A percentile compares a stretch with the other conserved stretches of the same genome.
These are phyloP conservation scores for human (Homo sapiens) DNA, from an alignment of 2,113 vertebrate species.

Conservation along the genomic window DNA sequence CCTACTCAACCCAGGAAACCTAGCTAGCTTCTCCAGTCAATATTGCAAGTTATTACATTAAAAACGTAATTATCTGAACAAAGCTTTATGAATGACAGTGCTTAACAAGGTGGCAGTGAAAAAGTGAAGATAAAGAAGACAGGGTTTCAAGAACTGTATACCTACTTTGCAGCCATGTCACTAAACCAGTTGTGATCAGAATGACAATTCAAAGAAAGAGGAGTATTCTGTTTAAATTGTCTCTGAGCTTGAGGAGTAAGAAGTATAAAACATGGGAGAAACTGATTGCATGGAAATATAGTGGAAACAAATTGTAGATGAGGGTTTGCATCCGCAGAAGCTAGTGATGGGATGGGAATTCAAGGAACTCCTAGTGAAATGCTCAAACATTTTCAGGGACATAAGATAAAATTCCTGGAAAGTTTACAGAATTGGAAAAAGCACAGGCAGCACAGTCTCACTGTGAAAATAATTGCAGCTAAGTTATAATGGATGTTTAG, in stretches of 20 bases:
- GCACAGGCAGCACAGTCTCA: rapidly evolving
- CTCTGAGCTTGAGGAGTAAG: rapidly evolving
- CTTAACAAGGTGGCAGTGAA: neutral
- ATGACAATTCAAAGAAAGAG: neutral
- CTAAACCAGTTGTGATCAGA: no score
- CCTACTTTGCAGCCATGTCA: rapidly evolving
- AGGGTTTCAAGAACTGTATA: neutral
- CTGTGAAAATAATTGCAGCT: no score
- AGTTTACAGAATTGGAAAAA: rapidly evolving
- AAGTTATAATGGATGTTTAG: rapidly evolving
- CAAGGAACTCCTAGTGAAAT: rapidly evolving
- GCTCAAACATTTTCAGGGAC: neutral
- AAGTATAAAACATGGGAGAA: rapidly evolving
- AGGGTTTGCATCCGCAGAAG: rapidly evolving
- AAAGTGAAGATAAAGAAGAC: neutral
- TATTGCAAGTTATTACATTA: neutral
- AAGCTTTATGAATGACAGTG: neutral
- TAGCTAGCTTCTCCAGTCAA: no score
- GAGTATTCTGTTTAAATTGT: rapidly evolving
- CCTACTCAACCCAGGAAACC: no score
- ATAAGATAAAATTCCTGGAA: no score
- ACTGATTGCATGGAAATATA: rapidly evolving
- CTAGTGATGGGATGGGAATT: rapidly evolving
- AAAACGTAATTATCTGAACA: no score
- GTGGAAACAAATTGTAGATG: no score